These are phyloP conservation scores for Trachelus iudaicus DNA, from an alignment of 2,888 invertebrate species.

Conservation along the genomic window DNA sequence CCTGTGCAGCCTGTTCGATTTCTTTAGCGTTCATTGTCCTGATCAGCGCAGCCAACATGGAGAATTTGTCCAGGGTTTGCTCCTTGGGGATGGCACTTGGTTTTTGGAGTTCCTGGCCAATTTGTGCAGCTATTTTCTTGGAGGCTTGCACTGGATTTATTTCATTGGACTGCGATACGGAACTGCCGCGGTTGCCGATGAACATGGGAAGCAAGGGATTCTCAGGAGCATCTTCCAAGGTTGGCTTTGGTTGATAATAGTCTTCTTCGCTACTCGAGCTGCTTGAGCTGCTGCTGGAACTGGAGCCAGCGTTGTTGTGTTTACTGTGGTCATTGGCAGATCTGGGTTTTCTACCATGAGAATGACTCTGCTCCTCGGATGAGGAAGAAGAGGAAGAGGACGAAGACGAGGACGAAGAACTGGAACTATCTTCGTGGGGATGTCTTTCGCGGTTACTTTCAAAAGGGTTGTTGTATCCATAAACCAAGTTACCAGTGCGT, in stretches of 20 bases:
- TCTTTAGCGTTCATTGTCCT: slow-evolving; percentile 74
- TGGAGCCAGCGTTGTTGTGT: slow-evolving; percentile 17
- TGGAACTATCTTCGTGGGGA: slow-evolving; percentile 33
- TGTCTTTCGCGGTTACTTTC: slow-evolving; percentile 26
- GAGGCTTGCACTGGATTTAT: slow-evolving; percentile 50
- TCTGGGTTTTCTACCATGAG: not conserved
- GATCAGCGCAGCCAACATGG: slow-evolving; percentile 70
- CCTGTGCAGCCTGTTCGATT: slow-evolving; percentile 68
- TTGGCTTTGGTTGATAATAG: slow-evolving; percentile 54
- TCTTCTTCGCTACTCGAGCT: slow-evolving; percentile 40
- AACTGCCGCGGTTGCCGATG: slow-evolving; percentile 66
- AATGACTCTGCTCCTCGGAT: not conserved
- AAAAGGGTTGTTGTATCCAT: slow-evolving; percentile 44
- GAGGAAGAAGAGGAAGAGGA: not conserved
- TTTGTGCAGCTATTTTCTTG: slow-evolving; percentile 67
- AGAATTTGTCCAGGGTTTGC: slow-evolving; percentile 73
- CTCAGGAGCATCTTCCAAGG: slow-evolving; percentile 62
- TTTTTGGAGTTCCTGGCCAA: slow-evolving; percentile 71
- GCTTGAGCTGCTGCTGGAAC: slow-evolving; percentile 12
- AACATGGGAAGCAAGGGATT: slow-evolving; percentile 67
- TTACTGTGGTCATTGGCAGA: not conserved
- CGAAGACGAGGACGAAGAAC: slow-evolving; percentile 21
- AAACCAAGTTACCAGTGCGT: slow-evolving; percentile 60
- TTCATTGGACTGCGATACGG: slow-evolving; percentile 55
- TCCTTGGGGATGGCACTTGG: slow-evolving; percentile 70